Evolutionary conservation across 2,797 vertebrate species (phyloP), one percentile per base, ranked within the genome.

Genomic region (Choloepus didactylus): DNA sequence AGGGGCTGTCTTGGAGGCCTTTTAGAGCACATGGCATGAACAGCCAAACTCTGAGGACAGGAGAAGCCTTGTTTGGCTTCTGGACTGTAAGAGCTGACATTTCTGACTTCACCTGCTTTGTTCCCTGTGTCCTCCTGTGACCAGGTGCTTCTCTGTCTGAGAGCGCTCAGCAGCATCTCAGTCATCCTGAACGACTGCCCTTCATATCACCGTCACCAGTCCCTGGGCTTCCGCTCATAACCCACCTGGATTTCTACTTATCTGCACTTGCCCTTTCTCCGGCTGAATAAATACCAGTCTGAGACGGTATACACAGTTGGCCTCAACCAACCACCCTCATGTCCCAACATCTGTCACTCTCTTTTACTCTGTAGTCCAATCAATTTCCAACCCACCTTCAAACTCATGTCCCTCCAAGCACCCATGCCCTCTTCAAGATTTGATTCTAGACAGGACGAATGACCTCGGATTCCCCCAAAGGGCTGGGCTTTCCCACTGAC

Each of bases 11-110:
- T n/a, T 3, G n/a, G 60, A 69, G 67, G 62, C n/a, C 15, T 79
- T 25, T 12, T 6, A 91, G 95, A 90, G 95, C 93, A 51, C 80
- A 19, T 2, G 83, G 90, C 90, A 87, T 8, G 62, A 7, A 60
- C 44, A 59, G 67, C 67, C 23, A 1, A 9, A 29, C 23, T 64
- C 19, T 12, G 27, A 38, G 2, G 1, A 46, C 1, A 12, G 4
- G 15, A 44, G 8, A 10, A 67, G 38, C n/a, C 23, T 72, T 0
- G 0, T 23, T 2, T 4, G 12, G 75, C 49, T 41, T 59, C 56
- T 8, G n/a, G 10, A 29, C 7, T 6, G 44, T 4, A 5, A 73
- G 21, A 11, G 38, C 11, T 11, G 25, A 46, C 15, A 6, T 7
- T 27, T 59, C 62, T 29, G 27, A 44, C 31, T 2, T 8, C 19